Conservation (phyloP, 1,140 invertebrate genomes). For the Sarcophaga bullata region DNA sequence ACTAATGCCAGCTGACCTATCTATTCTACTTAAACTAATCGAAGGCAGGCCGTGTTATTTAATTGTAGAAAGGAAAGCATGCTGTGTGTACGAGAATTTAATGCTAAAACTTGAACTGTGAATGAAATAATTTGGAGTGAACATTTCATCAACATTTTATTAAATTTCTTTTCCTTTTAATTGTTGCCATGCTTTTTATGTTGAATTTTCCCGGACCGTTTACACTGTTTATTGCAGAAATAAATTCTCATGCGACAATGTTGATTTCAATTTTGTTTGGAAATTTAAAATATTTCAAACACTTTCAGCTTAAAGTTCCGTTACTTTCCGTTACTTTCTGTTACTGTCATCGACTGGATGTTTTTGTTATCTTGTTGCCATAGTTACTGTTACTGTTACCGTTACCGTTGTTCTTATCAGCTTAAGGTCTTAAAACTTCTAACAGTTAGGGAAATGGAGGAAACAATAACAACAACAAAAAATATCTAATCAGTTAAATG, state of each 20-base stretch:
- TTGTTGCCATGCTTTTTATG: neutral
- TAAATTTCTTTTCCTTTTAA: too few species aligned
- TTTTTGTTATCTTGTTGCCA: neutral
- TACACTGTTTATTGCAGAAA: neutral
- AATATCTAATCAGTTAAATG: constrained; percentile 26
- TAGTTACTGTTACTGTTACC: too few species aligned
- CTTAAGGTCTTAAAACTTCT: constrained; percentile 2
- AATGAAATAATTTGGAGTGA: too few species aligned
- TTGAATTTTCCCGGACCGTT: neutral
- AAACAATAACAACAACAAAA: neutral
- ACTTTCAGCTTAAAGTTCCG: too few species aligned
- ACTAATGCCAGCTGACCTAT: too few species aligned
- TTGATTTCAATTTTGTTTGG: neutral
- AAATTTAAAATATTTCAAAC: neutral
- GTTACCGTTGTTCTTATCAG: neutral
- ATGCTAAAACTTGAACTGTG: too few species aligned
- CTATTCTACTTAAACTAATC: too few species aligned
- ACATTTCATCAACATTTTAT: too few species aligned
- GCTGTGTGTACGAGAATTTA: too few species aligned
- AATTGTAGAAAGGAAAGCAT: too few species aligned
- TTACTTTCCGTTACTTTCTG: too few species aligned
- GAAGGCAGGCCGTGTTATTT: too few species aligned
- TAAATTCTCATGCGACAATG: neutral
- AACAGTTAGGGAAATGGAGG: neutral
- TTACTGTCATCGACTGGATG: neutral